Conservation (phyloP, 2,888 invertebrate species). For the Drosophila macrothrix region DNA sequence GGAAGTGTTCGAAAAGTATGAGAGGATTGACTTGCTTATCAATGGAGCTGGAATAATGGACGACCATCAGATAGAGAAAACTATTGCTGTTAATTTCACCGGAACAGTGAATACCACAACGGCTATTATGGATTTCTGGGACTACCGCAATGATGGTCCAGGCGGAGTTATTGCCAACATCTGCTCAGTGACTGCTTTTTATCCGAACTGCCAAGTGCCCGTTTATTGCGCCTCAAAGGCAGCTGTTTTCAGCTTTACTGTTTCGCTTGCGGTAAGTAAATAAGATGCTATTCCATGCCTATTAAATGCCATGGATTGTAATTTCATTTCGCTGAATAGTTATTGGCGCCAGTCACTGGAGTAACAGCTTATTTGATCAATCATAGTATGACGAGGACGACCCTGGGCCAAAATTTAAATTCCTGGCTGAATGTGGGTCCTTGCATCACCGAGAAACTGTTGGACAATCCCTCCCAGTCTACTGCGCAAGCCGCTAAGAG, state of each 20-base stretch:
- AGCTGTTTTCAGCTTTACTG: conserved; percentile 84
- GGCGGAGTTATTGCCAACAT: conserved; percentile 84
- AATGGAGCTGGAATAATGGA: conserved; percentile 75
- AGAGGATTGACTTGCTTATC: conserved; percentile 75
- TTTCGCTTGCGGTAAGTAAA: conserved; percentile 77
- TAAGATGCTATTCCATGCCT: not conserved
- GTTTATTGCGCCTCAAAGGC: conserved; percentile 84
- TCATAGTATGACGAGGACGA: conserved; percentile 70
- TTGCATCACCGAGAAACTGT: conserved; percentile 49
- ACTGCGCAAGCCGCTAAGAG: conserved; percentile 71
- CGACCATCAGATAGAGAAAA: conserved; percentile 69
- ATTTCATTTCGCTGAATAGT: conserved; percentile 16
- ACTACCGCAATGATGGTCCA: conserved; percentile 83
- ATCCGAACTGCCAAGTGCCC: conserved; percentile 72
- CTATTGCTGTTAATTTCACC: conserved; percentile 70
- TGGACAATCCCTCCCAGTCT: conserved; percentile 51
- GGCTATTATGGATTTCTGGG: conserved; percentile 84
- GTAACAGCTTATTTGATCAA: conserved; percentile 71
- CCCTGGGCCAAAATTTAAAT: conserved; percentile 60
- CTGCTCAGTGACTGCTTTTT: conserved; percentile 81
- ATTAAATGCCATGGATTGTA: not conserved
- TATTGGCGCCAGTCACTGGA: conserved; percentile 64
- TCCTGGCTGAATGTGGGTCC: conserved; percentile 69
- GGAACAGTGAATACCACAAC: conserved; percentile 74
- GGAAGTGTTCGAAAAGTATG: conserved; percentile 55